Base-by-base conservation (phyloP, 92 coral and sea anemone species). In the Porites divaricata region DNA sequence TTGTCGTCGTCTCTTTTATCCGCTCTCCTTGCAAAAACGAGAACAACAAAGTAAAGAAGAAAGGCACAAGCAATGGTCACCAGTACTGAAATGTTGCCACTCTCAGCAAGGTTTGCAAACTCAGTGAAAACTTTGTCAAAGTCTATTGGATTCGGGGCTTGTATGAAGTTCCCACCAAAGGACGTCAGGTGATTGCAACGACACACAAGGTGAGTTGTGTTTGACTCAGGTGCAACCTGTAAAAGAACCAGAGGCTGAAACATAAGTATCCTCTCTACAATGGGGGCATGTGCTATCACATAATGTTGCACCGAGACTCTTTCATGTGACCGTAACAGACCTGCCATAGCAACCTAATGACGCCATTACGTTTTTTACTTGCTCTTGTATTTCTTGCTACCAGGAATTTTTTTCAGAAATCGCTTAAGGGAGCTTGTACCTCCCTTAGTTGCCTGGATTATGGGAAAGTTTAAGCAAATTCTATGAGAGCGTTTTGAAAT, bases 11-110 rank as follows among this genome's bases (percentile, higher is more conserved):
- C 89, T 14, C 76, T 59, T 14, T 79, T 70, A 26, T 86, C 89
- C n/a, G 84, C 89, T 66, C 80, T 86, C 61, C 85, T 86, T 20
- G 80, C 85, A 56, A 79, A 86, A 66, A 86, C n/a, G 19, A 86
- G 51, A 6, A 50, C 80, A 16, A 78, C 67, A 10, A 86, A 62
- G 67, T 86, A 86, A 17, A 86, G 6, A 70, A 78, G 73, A 14
- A 86, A 71, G 17, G 62, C 85, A n/a, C 72, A 70, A 6, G 53
- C 54, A 54, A 79, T 77, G 26, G 89, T 86, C 57, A 78, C 85
- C 74, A 86, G 50, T 5, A 86, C 80, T 52, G 89, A 74, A 61
- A 79, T 81, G 48, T 86, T 86, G 72, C 89, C 85, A 45, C 66
- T 70, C 35, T 86, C 79, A 12, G 54, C 74, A 28, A 86, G 74